Evolutionary conservation across 2,797 vertebrate genomes (phyloP).

Genomic region (Esox lucius): DNA sequence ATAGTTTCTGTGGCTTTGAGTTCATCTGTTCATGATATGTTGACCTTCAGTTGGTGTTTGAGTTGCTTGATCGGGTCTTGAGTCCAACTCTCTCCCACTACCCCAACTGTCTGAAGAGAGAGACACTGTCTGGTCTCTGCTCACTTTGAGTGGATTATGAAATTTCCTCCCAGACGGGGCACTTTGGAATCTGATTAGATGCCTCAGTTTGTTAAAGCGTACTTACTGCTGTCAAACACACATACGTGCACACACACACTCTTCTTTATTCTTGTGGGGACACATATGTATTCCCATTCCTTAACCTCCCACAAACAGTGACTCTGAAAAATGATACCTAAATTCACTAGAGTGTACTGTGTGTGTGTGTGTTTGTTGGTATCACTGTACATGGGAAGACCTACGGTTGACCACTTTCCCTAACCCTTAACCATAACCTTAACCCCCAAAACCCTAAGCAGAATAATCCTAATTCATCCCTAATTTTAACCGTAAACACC

Average conservation of each 20-base stretch:
- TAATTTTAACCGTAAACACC: no score
- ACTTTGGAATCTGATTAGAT: background rate
- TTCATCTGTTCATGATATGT: background rate
- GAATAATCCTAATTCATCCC: no score
- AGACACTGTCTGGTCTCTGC: background rate
- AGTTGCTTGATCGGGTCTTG: background rate
- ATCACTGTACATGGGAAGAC: no score
- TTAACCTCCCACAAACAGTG: no score
- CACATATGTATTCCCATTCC: background rate
- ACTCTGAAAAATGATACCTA: no score
- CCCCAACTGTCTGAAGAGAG: background rate
- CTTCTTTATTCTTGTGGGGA: background rate
- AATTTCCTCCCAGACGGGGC: background rate
- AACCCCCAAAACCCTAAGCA: no score
- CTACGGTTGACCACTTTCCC: no score
- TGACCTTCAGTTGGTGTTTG: background rate
- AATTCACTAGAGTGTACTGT: no score
- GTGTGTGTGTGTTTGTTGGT: no score
- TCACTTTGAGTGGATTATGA: conserved; percentile 13
- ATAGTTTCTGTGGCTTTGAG: no score
- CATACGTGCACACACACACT: background rate
- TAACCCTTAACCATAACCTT: no score
- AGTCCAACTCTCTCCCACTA: background rate
- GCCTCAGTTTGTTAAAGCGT: conserved; percentile 2
- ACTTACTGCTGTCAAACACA: background rate